Evolutionary conservation across 2,113 vertebrate genomes (phyloP).

Genomic region (Xiphophorus hellerii): DNA sequence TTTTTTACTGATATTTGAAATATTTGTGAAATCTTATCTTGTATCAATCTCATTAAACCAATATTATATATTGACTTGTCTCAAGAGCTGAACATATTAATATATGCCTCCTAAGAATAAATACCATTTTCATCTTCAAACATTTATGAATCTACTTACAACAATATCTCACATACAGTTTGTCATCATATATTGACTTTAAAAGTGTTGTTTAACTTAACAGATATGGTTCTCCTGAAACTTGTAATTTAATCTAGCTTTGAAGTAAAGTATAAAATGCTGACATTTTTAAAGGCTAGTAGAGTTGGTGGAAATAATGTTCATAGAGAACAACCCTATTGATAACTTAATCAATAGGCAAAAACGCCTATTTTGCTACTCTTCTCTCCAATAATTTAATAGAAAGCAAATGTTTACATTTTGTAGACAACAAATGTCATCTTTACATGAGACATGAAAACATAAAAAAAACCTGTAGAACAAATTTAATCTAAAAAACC

Average conservation of each 20-base stretch:
- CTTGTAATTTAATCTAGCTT: constrained; percentile 41
- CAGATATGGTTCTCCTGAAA: background rate
- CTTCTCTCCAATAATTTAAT: constrained; percentile 10
- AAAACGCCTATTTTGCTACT: background rate
- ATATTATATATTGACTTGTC: too few relatives aligned
- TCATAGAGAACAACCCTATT: constrained; percentile 16
- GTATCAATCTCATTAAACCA: too few relatives aligned
- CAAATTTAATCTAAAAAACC: background rate
- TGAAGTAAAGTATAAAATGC: constrained; percentile 24
- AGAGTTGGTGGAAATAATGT: constrained; percentile 27
- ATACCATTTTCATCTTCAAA: background rate
- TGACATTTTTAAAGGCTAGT: constrained; percentile 49
- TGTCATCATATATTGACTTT: background rate
- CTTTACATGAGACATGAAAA: constrained; percentile 7
- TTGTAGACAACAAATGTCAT: constrained; percentile 25
- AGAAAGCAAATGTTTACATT: constrained; percentile 11
- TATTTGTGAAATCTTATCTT: too few relatives aligned
- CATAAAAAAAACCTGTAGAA: background rate
- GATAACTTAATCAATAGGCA: background rate
- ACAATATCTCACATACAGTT: background rate
- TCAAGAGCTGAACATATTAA: too few relatives aligned
- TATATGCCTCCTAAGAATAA: background rate
- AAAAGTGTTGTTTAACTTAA: constrained; percentile 4
- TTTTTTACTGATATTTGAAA: too few relatives aligned
- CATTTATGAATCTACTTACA: background rate